These are phyloP conservation scores for Hetaerina titia DNA, from an alignment of 2,888 invertebrate species.

Conservation along the genomic window DNA sequence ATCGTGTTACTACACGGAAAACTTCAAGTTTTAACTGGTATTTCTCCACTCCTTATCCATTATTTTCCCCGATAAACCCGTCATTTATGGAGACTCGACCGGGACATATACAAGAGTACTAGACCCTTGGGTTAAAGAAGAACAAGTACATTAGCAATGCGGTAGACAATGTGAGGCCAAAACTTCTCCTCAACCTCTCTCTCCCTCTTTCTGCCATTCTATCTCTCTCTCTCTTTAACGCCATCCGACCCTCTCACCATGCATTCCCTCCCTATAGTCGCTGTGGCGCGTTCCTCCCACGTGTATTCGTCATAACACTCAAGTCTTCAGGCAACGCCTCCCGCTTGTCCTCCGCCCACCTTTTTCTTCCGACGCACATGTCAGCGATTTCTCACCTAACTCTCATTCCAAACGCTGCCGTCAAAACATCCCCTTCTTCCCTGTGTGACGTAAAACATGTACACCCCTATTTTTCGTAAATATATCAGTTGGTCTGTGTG, in stretches of 20 bases:
- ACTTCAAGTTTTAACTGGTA: too few species aligned
- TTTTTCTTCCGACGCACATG: background rate
- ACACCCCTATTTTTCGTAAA: too few species aligned
- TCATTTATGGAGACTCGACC: too few species aligned
- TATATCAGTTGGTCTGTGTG: too few species aligned
- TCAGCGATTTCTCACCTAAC: background rate
- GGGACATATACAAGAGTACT: background rate
- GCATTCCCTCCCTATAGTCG: background rate
- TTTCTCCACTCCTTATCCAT: too few species aligned
- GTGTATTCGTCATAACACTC: background rate
- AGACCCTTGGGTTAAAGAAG: background rate
- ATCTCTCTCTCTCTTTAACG: background rate
- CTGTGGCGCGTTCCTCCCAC: background rate
- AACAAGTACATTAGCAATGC: background rate
- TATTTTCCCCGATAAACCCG: background rate
- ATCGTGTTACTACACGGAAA: too few species aligned
- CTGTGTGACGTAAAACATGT: too few species aligned
- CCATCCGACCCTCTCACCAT: background rate
- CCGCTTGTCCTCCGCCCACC: background rate
- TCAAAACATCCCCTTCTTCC: background rate
- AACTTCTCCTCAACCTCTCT: background rate
- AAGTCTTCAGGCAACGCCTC: background rate
- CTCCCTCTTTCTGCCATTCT: background rate
- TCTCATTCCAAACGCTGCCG: background rate
- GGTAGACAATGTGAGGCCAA: background rate